phyloP scores from a whole-genome alignment of 1,140 invertebrate species.

The Cherax quadricarinatus region DNA sequence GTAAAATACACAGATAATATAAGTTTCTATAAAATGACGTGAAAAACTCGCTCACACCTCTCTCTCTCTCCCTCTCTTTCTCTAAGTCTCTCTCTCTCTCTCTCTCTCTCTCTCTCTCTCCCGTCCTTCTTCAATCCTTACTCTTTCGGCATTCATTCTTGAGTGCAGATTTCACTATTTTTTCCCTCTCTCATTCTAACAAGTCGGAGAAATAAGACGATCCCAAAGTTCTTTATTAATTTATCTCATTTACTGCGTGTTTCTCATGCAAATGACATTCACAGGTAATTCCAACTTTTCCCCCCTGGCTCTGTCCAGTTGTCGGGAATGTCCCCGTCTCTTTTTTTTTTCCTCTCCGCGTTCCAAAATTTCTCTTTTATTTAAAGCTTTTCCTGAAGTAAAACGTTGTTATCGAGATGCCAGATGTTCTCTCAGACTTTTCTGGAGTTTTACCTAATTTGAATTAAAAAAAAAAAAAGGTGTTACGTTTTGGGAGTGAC shows the following conservation, averaged over 20 bases:
- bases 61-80: neutral
- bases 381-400: neutral
- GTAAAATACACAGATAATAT: too few species aligned
- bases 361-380: neutral
- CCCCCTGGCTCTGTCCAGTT: neutral
- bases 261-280: slow-evolving; percentile 10
- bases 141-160: neutral
- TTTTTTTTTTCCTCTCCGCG: neutral
- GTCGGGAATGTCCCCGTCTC: neutral
- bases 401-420: neutral
- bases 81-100: neutral
- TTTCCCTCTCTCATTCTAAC: neutral
- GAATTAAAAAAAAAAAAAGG: too few species aligned
- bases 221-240: slow-evolving; percentile 15
- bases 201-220: neutral
- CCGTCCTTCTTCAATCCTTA: neutral
- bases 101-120: neutral
- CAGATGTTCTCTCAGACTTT: neutral
- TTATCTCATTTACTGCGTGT: slow-evolving; percentile 15
- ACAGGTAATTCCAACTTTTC: slow-evolving; percentile 7
- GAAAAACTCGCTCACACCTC: too few species aligned
- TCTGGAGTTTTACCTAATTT: too few species aligned
- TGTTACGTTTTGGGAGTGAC: too few species aligned
- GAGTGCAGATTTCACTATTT: neutral
- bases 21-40: too few species aligned